Base-by-base conservation (phyloP, 2,113 vertebrate species). In the Paramisgurnus dabryanus region DNA sequence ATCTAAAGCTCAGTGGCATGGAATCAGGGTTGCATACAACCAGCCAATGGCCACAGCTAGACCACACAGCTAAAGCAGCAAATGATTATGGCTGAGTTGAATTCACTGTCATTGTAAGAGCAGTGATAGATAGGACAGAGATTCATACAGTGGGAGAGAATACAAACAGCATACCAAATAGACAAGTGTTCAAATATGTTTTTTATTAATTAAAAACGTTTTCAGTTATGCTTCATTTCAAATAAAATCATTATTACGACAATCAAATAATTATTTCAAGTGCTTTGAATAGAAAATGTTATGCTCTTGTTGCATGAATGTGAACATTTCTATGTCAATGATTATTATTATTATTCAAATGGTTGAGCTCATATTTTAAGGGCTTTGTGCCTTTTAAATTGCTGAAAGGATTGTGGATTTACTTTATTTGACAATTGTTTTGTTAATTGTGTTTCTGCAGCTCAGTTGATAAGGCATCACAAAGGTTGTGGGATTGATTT, bases 251-350 rank as follows among this genome's bases (percentile, higher is more conserved):
- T 91, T 88, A 87, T 53, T 53, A 2, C 13, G 12, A 53, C 5
- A 4, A 53, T 53, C 11, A 72, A 88, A 84, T 89, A 88, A 92
- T 87, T 85, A 88, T 83, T 90, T 88, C 80, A 86, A 86, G 87
- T 87, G 87, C 87, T 89, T 88, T 76, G 87, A 88, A 85, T 63
- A 63, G 57, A 75, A 49, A 27, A 63, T 63, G 41, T 18, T 75
- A 41, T 47, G 57, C 58, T 34, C n/a, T 22, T 47, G 12, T 75
- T 75, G 13, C 7, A 74, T 47, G 18, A 63, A 74, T 63, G 72
- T 2, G 10, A 43, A n/a, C 27, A 27, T 45, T 66, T 60, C 12
- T 17, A 27, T 63, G 18, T 74, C 63, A 58, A 15, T 63, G 41
- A 47, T 61, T 63, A 61, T 61, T 63, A 45, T 8, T 45, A 47